Percentiles rank a stretch among this genome's conserved stretches.
These are phyloP conservation scores for Geothlypis trichas DNA, from an alignment of 2,113 vertebrate genomes.

Conservation along the genomic window DNA sequence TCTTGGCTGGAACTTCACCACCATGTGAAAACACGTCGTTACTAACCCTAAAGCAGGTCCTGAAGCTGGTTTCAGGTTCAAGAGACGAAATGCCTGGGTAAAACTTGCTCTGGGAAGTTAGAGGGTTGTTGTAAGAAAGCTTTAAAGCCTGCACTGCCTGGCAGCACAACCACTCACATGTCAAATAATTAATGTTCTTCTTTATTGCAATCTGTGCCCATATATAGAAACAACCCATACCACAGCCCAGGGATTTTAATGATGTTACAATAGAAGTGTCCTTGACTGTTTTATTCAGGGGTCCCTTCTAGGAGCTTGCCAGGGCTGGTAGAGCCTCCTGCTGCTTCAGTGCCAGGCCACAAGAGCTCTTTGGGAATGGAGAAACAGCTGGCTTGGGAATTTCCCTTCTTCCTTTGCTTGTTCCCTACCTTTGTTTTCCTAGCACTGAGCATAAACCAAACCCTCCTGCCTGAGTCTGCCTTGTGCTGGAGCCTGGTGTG, in stretches of 20 bases:
- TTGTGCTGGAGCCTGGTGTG: not conserved
- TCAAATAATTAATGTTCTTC: not conserved
- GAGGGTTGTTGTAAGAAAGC: not conserved
- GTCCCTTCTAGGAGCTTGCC: not conserved
- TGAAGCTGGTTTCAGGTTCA: not conserved
- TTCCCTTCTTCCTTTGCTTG: not conserved
- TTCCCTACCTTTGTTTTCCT: not conserved
- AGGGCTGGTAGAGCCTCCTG: not conserved
- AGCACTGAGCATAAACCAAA: not conserved
- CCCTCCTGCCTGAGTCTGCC: rapidly evolving
- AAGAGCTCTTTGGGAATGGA: not conserved
- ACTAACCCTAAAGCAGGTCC: not conserved
- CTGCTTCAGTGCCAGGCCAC: not conserved
- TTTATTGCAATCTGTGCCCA: conserved; percentile 11
- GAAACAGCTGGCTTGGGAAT: not conserved
- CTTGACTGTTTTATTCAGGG: not conserved
- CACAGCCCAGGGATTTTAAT: not conserved
- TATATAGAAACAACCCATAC: conserved; percentile 4
- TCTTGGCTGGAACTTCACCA: not conserved
- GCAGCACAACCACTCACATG: not conserved
- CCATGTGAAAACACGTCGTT: rapidly evolving
- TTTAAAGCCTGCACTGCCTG: not conserved
- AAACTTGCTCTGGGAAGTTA: not conserved
- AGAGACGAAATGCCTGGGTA: not conserved
- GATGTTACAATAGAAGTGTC: not conserved